Evolutionary conservation across 2,797 vertebrate genomes (phyloP), one percentile per base, ranked within the genome.

Genomic region (Onychomys torridus): DNA sequence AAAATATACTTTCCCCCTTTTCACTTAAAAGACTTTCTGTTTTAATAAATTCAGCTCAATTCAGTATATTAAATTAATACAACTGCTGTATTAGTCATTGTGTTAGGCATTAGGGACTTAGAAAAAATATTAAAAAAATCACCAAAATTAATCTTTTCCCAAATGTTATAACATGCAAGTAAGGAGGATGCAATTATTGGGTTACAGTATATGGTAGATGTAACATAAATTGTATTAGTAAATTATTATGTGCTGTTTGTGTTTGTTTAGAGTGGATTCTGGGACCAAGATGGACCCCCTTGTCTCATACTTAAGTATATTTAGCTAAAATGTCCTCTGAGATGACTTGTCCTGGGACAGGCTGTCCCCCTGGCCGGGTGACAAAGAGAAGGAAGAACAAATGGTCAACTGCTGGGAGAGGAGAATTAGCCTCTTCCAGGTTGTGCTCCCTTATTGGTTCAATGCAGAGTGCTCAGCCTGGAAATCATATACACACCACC

Each of bases 41-140:
- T 87, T 95, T 93, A 96, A 52, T 79, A 76, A 37, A 95, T 79
- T 71, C 13, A 94, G 19, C 77, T 83, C 87, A 49, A 83, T 52
- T 21, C 25, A 67, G 29, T 65, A 34, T 75, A 91, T 93, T 92
- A 55, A 96, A 6, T 83, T 90, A 93, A 40, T 29, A 49, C 2
- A 91, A 9, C 13, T 95, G 71, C 23, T 52, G 73, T 14, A 75
- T 94, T 78, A 71, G 32, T 7, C 14, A 69, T 52, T 95, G 37
- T 65, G 23, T 94, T 84, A 90, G 43, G 34, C n/a, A 49, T 14
- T 84, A 81, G 34, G n/a, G 16, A 59, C 25, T 87, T 82, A 8
- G 0, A 87, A 71, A 23, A 93, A 87, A 55, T 32, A 49, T 61
- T 10, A 40, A 92, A 81, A 94, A 84, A 79, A 78, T 61, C 14